A percentile compares a stretch with the other conserved stretches of the same genome.
Evolutionary conservation across 2,113 vertebrate species (phyloP).

Genomic region (Onychostruthus taczanowskii): DNA sequence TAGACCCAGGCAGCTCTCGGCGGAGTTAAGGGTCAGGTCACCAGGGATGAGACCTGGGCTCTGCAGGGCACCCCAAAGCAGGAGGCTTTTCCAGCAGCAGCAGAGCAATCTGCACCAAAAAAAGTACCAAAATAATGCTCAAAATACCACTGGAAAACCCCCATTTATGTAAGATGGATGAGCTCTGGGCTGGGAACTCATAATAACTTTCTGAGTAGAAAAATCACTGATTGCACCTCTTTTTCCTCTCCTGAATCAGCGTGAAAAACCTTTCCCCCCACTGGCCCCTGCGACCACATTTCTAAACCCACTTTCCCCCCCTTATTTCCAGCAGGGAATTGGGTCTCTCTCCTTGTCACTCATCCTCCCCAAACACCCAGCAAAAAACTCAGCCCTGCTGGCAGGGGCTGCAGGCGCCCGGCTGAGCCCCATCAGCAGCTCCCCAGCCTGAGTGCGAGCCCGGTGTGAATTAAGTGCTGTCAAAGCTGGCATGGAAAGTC

Average conservation of each 20-base stretch:
- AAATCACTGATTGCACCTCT: not conserved
- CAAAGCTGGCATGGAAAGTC: not conserved
- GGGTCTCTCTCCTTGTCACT: not conserved
- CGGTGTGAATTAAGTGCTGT: constrained; percentile 18
- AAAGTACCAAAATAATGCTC: not conserved
- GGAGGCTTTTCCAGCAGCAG: not conserved
- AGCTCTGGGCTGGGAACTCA: not conserved
- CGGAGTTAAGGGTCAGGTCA: constrained; percentile 53
- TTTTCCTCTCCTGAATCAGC: not conserved
- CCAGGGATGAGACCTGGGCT: not conserved
- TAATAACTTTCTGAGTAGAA: not conserved
- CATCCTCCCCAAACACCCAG: not conserved
- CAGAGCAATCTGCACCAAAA: not conserved
- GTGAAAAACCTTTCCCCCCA: not conserved
- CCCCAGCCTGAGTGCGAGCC: not conserved
- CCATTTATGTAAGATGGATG: rapidly evolving
- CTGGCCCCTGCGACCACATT: rapidly evolving
- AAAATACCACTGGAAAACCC: not conserved
- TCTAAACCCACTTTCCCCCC: not conserved
- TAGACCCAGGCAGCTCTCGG: constrained; percentile 56
- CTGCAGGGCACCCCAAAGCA: not conserved
- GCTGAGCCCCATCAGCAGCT: not conserved
- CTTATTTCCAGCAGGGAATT: not conserved
- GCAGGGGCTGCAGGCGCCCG: not conserved
- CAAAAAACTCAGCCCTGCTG: not conserved